Conservation (phyloP, 1,140 invertebrate species). For the Ostrea denselamellosa region DNA sequence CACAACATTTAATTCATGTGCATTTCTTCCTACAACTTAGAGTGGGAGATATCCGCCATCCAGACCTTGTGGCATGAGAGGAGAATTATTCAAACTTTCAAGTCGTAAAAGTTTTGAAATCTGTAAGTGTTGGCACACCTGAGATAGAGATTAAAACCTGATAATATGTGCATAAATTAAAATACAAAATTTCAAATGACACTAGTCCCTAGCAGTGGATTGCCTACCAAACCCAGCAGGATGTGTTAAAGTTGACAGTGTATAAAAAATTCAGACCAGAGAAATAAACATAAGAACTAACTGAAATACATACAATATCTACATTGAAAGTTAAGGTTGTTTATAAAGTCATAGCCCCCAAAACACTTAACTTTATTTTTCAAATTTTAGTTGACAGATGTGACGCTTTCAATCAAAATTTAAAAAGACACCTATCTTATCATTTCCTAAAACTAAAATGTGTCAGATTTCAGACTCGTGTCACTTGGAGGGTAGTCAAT, state of each 20-base stretch:
- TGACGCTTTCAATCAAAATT: conserved; percentile 1
- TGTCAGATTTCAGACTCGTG: conserved; percentile 24
- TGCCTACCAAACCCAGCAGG: neutral
- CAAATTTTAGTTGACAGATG: conserved; percentile 25
- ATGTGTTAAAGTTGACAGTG: neutral
- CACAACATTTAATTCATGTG: conserved; percentile 36
- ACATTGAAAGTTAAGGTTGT: neutral
- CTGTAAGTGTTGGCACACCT: neutral
- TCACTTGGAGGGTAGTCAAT: conserved; percentile 18
- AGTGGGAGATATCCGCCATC: neutral
- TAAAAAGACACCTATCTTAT: conserved; percentile 36
- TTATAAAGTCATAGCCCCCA: neutral
- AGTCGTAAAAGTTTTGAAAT: conserved; percentile 24
- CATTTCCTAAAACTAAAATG: conserved; percentile 5
- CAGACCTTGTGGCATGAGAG: neutral
- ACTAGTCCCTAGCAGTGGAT: neutral
- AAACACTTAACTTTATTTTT: neutral
- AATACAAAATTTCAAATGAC: conserved; percentile 34
- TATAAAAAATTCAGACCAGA: neutral
- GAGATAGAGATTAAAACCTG: conserved; percentile 26
- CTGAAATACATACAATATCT: neutral
- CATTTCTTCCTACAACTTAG: neutral
- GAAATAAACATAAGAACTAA: neutral
- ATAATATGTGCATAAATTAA: conserved; percentile 39
- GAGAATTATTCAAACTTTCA: neutral